These are phyloP conservation scores for Drosophila paracracens DNA, from an alignment of 2,888 invertebrate species.

Conservation along the genomic window DNA sequence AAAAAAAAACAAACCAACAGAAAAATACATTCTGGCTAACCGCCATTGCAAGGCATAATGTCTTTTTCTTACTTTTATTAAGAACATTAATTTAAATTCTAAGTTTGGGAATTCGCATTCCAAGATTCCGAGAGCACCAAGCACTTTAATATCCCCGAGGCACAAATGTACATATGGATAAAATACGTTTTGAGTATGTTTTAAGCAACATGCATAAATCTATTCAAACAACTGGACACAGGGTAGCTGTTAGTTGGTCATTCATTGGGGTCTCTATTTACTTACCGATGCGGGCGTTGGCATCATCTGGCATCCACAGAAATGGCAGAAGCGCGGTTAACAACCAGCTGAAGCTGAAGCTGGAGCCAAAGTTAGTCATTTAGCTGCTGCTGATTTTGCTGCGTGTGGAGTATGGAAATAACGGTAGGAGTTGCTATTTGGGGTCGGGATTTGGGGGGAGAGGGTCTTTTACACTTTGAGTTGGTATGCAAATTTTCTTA, in stretches of 20 bases:
- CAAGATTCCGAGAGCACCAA: background rate
- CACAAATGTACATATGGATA: background rate
- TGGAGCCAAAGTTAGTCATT: constrained; percentile 63
- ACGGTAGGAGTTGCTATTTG: background rate
- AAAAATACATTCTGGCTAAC: constrained; percentile 7
- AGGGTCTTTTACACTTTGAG: constrained; percentile 23
- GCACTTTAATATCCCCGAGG: background rate
- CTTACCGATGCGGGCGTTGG: constrained; percentile 84
- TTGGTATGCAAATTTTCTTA: constrained; percentile 41
- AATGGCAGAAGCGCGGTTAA: constrained; percentile 66
- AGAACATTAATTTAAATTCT: constrained; percentile 7
- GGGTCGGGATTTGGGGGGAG: background rate
- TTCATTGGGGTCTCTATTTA: constrained; percentile 37
- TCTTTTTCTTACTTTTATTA: constrained; percentile 19
- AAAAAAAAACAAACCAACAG: constrained; percentile 10
- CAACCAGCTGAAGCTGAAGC: constrained; percentile 59
- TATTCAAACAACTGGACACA: constrained; percentile 1
- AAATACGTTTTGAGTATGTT: background rate
- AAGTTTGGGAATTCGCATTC: constrained; percentile 5
- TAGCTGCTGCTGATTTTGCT: constrained; percentile 36
- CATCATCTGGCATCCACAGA: constrained; percentile 75
- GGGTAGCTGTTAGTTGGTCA: constrained; percentile 34
- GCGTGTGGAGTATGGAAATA: constrained; percentile 5
- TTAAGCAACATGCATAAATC: background rate
- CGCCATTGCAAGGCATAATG: constrained; percentile 1